These are phyloP conservation scores for Scatophagus argus DNA, from an alignment of 2,113 vertebrate genomes.

Conservation along the genomic window DNA sequence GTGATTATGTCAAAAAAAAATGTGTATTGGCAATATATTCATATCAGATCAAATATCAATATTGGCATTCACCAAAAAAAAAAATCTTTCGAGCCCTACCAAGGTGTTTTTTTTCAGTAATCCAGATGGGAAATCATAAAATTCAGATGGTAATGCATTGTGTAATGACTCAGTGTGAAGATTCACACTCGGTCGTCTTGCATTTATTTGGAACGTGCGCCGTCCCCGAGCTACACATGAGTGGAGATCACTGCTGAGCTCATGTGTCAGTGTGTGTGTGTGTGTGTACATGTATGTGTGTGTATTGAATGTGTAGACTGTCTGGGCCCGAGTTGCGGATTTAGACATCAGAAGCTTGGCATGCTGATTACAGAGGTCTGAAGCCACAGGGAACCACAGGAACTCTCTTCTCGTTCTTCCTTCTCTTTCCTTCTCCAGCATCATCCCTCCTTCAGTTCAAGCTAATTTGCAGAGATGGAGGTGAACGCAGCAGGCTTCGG, in stretches of 20 bases:
- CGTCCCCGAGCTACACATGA: conserved; percentile 41
- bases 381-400: conserved; percentile 76
- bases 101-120: neutral
- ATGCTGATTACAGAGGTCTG: conserved; percentile 79
- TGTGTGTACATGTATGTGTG: conserved; percentile 10
- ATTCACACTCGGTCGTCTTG: conserved; percentile 32
- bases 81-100: neutral
- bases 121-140: conserved; percentile 6
- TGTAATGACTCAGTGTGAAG: neutral
- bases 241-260: conserved; percentile 38
- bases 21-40: too few species aligned
- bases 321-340: conserved; percentile 71
- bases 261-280: conserved; percentile 27
- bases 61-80: neutral
- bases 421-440: conserved; percentile 50
- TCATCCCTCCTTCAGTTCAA: conserved; percentile 60
- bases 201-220: conserved; percentile 24
- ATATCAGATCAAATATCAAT: neutral
- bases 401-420: conserved; percentile 58
- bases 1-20: too few species aligned
- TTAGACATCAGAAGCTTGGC: conserved; percentile 81
- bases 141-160: neutral
- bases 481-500: conserved; percentile 47
- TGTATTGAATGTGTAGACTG: conserved; percentile 41
- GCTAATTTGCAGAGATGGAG: conserved; percentile 63